Percentiles rank a stretch among this genome's conserved stretches.
Conservation (phyloP, 2,113 vertebrate species). For the Upupa epops region DNA sequence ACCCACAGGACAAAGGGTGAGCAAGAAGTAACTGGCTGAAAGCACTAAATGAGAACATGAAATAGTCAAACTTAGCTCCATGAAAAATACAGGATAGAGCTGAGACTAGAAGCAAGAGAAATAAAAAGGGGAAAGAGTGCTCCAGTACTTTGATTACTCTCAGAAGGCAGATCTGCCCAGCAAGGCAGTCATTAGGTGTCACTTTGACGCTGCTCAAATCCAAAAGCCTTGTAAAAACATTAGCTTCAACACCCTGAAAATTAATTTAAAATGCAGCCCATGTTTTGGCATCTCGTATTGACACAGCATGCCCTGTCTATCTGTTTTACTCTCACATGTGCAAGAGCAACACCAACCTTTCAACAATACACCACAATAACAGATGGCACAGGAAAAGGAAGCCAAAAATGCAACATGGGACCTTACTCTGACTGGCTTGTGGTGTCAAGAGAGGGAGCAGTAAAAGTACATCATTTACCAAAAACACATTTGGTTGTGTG, state of each 20-base stretch:
- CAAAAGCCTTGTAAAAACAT: neutral
- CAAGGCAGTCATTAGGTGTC: neutral
- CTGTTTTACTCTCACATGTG: constrained; percentile 49
- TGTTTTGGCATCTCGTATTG: constrained; percentile 18
- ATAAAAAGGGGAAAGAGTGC: neutral
- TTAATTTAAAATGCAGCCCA: constrained; percentile 32
- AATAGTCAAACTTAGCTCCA: neutral
- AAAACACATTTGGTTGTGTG: neutral
- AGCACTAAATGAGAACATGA: neutral
- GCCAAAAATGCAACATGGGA: constrained; percentile 14
- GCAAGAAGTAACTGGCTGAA: neutral
- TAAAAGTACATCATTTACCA: neutral
- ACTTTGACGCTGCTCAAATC: constrained; percentile 8
- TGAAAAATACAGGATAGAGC: neutral
- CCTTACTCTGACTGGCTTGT: neutral
- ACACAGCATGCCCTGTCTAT: constrained; percentile 32
- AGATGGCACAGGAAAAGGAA: constrained; percentile 49
- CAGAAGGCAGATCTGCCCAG: neutral
- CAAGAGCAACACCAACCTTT: constrained; percentile 43
- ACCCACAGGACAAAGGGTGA: neutral
- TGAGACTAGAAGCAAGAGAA: neutral
- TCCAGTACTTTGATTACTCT: neutral
- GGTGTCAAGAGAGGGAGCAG: neutral
- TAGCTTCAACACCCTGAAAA: constrained; percentile 9
- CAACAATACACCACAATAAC: constrained; percentile 42